These are phyloP conservation scores for Nautilus pompilius DNA, from an alignment of 1,140 invertebrate genomes.

Conservation along the genomic window DNA sequence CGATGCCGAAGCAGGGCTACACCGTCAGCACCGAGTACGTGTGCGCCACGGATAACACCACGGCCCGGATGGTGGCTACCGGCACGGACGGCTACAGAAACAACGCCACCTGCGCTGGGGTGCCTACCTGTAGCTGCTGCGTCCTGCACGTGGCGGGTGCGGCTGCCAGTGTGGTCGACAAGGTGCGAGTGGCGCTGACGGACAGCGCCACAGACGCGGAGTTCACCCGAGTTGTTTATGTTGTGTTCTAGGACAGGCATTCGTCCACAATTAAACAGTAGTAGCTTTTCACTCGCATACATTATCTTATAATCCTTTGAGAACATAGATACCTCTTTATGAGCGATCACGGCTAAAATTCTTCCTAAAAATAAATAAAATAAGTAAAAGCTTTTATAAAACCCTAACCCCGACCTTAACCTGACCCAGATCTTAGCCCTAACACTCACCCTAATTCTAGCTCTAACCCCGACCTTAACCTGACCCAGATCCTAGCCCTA, in stretches of 20 bases:
- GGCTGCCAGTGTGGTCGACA: constrained; percentile 7
- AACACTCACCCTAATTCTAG: too few relatives aligned
- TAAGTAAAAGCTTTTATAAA: too few relatives aligned
- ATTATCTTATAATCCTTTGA: too few relatives aligned
- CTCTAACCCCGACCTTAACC: too few relatives aligned
- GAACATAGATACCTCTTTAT: too few relatives aligned
- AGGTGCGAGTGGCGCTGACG: constrained; percentile 4
- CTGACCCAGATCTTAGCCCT: too few relatives aligned
- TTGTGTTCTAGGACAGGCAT: constrained; percentile 13
- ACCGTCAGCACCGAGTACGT: constrained; percentile 11
- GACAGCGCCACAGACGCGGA: not conserved
- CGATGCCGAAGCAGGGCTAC: constrained; percentile 9
- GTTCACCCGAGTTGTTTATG: constrained; percentile 2
- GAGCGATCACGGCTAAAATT: too few relatives aligned
- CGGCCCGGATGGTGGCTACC: constrained; percentile 8
- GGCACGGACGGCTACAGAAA: constrained; percentile 14
- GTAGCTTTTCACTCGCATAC: too few relatives aligned
- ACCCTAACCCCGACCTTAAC: too few relatives aligned
- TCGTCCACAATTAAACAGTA: too few relatives aligned
- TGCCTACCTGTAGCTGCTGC: constrained; percentile 7
- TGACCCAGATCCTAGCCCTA: too few relatives aligned
- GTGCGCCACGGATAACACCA: constrained; percentile 8
- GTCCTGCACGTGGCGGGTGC: constrained; percentile 13
- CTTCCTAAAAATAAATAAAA: too few relatives aligned
- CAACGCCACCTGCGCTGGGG: constrained; percentile 1